A percentile compares a stretch with the other conserved stretches of the same genome.
Evolutionary conservation across 1,140 invertebrate species (phyloP).

Genomic region (Ips typographus): DNA sequence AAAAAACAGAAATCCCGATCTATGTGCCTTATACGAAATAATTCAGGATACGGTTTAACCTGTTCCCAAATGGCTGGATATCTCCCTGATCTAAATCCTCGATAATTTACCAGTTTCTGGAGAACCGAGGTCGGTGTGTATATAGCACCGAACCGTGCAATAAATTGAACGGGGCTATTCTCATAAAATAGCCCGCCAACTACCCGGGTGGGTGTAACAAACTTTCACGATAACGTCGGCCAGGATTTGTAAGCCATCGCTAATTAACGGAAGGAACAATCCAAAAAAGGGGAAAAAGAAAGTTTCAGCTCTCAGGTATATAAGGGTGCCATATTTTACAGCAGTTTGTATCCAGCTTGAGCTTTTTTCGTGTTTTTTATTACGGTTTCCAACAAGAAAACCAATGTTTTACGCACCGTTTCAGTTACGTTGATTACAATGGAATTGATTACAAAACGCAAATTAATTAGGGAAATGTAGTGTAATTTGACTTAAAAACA

Average conservation of each 20-base stretch:
- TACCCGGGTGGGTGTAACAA: constrained; percentile 40
- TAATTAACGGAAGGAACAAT: constrained; percentile 43
- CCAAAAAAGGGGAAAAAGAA: constrained; percentile 24
- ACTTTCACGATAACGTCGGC: constrained; percentile 33
- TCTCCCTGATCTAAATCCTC: constrained; percentile 15
- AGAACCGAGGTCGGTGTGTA: constrained; percentile 13
- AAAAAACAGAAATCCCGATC: too few relatives aligned
- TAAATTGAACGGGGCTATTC: constrained; percentile 43
- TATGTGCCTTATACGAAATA: too few relatives aligned
- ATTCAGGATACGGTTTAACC: too few relatives aligned
- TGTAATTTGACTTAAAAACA: too few relatives aligned
- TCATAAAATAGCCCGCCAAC: constrained; percentile 43
- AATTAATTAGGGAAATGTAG: too few relatives aligned
- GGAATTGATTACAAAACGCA: too few relatives aligned
- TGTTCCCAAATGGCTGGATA: background rate
- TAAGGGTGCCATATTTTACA: background rate
- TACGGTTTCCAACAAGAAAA: too few relatives aligned
- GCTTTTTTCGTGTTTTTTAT: too few relatives aligned
- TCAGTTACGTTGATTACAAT: too few relatives aligned
- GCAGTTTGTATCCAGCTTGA: too few relatives aligned
- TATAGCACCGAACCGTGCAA: constrained; percentile 21
- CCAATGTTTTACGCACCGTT: too few relatives aligned
- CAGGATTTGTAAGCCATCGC: constrained; percentile 41
- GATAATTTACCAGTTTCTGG: constrained; percentile 18
- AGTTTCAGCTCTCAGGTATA: constrained; percentile 26